These are phyloP conservation scores for Coregonus ussuriensis DNA, from an alignment of 2,797 vertebrate species.

Conservation along the genomic window DNA sequence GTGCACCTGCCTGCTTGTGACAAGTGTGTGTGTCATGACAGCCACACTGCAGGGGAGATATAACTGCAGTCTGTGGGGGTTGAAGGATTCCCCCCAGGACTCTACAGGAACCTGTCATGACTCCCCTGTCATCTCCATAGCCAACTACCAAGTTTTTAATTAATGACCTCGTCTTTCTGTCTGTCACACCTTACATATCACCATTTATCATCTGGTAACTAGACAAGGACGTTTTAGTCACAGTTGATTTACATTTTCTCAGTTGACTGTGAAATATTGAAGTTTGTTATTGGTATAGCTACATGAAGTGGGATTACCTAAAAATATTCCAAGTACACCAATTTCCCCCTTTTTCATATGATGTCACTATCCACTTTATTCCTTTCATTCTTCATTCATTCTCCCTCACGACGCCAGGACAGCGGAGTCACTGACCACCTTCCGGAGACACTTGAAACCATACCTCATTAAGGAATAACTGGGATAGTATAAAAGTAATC, in stretches of 20 bases:
- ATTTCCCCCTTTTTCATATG: no score
- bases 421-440: no score
- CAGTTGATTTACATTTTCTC: background rate
- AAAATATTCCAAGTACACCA: no score
- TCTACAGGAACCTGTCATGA: slow-evolving; percentile 19
- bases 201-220: background rate
- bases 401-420: no score
- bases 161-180: background rate
- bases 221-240: background rate
- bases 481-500: no score
- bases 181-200: background rate
- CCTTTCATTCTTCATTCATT: background rate
- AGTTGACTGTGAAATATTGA: background rate
- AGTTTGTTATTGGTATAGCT: background rate
- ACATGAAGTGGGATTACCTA: no score
- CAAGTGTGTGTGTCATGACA: background rate
- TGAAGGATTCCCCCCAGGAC: slow-evolving; percentile 4
- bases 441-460: no score
- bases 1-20: background rate
- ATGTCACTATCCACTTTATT: background rate
- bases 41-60: background rate
- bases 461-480: no score
- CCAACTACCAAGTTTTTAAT: background rate
- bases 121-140: background rate
- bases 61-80: slow-evolving; percentile 8